Evolutionary conservation across 37 sponge, comb jelly and placozoan species (phyloP).

Genomic region (Bolinopsis microptera): DNA sequence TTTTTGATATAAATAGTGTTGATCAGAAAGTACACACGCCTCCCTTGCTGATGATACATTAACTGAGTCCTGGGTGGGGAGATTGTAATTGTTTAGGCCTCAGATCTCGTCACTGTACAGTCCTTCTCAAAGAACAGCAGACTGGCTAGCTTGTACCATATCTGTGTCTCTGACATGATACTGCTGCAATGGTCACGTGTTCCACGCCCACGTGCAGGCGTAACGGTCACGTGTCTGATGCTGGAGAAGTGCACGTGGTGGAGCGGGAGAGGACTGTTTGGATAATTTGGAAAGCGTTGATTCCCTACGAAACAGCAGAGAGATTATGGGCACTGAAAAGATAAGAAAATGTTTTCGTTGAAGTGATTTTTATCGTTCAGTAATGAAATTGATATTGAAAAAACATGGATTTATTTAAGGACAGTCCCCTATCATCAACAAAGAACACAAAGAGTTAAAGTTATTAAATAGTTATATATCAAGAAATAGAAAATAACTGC

Average conservation of each 20-base stretch:
- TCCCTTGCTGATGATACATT: constrained; percentile 59
- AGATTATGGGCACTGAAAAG: constrained; percentile 12
- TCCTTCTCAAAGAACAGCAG: constrained; percentile 66
- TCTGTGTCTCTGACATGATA: constrained; percentile 31
- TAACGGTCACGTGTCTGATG: neutral
- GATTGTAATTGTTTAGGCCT: constrained; percentile 11
- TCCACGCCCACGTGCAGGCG: neutral
- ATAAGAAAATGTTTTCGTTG: too few relatives aligned
- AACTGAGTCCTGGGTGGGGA: constrained; percentile 59
- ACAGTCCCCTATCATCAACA: too few relatives aligned
- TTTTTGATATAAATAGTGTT: too few relatives aligned
- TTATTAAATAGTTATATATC: too few relatives aligned
- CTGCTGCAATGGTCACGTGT: constrained; percentile 13
- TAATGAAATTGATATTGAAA: too few relatives aligned
- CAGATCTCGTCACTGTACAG: constrained; percentile 66
- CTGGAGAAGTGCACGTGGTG: neutral
- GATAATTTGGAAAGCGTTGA: constrained; percentile 38
- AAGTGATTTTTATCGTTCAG: neutral
- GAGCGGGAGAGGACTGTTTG: neutral
- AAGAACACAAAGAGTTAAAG: too few relatives aligned
- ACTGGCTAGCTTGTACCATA: constrained; percentile 40
- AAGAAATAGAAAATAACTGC: neutral
- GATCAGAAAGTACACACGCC: neutral
- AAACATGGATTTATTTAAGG: too few relatives aligned
- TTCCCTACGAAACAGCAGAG: constrained; percentile 45